A percentile compares a stretch with the other conserved stretches of the same genome.
These are phyloP conservation scores for Balaenoptera acutorostrata DNA, from an alignment of 2,113 vertebrate genomes.

Conservation along the genomic window DNA sequence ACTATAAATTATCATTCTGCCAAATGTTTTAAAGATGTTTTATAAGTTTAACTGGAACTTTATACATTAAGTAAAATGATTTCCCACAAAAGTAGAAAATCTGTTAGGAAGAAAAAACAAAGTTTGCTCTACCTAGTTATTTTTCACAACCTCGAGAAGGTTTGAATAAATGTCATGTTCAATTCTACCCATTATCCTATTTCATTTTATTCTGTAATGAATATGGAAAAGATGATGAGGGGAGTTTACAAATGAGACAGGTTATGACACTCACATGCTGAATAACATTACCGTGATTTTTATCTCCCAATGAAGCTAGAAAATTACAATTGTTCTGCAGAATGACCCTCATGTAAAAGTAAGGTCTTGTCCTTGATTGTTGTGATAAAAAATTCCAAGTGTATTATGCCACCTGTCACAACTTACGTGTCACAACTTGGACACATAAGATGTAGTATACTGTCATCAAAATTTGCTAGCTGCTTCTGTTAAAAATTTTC, in stretches of 20 bases:
- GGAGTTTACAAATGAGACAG: neutral
- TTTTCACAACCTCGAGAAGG: neutral
- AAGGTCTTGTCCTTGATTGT: neutral
- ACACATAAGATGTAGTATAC: neutral
- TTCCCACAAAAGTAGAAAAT: neutral
- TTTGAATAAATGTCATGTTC: neutral
- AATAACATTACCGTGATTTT: neutral
- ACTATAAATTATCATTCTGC: slow-evolving; percentile 25
- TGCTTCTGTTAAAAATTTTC: neutral
- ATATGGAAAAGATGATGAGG: neutral
- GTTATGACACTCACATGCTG: neutral
- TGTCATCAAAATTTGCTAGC: neutral
- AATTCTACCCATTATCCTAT: neutral
- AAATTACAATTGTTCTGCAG: neutral
- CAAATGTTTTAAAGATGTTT: slow-evolving; percentile 36
- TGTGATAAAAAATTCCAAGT: neutral
- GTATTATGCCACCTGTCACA: neutral
- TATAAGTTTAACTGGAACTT: slow-evolving; percentile 14
- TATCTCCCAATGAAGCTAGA: neutral
- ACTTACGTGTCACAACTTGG: neutral
- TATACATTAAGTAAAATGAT: slow-evolving; percentile 12
- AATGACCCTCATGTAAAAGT: neutral
- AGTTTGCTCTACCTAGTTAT: neutral
- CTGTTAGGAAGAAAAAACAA: neutral
- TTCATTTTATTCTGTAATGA: neutral